Evolutionary conservation across 2,888 invertebrate genomes (phyloP), one percentile per base, ranked within the genome.

Genomic region (Athripsodes cinereus): DNA sequence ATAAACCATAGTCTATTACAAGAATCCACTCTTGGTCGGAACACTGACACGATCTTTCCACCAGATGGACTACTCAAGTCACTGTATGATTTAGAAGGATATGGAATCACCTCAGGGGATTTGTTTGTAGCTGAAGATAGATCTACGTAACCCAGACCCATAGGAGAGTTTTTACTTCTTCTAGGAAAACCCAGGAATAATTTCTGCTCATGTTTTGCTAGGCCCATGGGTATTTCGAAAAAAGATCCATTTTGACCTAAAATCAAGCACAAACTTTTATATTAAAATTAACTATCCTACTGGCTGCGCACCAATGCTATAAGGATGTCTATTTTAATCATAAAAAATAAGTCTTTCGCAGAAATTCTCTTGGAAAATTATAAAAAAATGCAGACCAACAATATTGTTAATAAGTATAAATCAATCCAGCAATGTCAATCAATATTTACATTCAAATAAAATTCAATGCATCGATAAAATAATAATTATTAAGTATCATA

Each of bases 1-100:
- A 90, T 81, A 67, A 88, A 85, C 91, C 91, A 92, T 1, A 92
- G 74, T 3, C 90, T 72, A 46, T 85, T 82, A 65, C 90, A 92
- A 1, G 72, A 70, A 68, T 92, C 92, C 0, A 86, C 81, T 13
- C 80, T 76, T 0, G 87, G 81, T 48, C 91, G 76, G 68, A 89
- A 90, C 1, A 89, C 86, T 40, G 40, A n/a, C 8, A 40, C 13
- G 40, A 40, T 40, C 16, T 40, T 40, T 40, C 40, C 40, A 40
- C 8, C 13, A 40, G 13, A n/a, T 16, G 40, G 40, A 8, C 3
- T 40, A 5, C 3, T 40, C 13, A 40, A 13, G 13, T 40, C 16
- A 16, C 16, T 40, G 40, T n/a, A 40, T 40, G 13, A 5, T 13
- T 5, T 13, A 3, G 40, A 40, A 40, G 40, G 40, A 16, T 40